Conservation (phyloP, 2,113 vertebrate species). For the Psammodynastes pulverulentus region DNA sequence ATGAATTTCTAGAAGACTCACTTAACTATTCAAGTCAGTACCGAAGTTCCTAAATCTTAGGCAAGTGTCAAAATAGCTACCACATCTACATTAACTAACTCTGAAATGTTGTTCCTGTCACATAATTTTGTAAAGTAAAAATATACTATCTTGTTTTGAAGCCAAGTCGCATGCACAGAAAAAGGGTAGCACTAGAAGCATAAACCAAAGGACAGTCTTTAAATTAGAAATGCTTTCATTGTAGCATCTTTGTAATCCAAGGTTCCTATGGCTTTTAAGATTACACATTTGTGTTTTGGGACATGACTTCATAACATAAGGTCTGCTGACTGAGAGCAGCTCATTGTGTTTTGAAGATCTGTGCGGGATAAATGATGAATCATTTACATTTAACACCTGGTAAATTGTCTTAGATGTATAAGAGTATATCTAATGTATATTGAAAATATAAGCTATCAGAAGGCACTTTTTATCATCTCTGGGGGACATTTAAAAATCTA, state of each 20-base stretch:
- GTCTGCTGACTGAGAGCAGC: neutral
- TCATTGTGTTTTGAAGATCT: neutral
- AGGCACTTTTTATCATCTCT: neutral
- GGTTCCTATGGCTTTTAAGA: neutral
- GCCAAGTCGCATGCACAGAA: constrained; percentile 39
- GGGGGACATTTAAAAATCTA: neutral
- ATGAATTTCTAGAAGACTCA: constrained; percentile 30
- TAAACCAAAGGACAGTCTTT: constrained; percentile 41
- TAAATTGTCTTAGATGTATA: neutral
- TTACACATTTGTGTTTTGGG: neutral
- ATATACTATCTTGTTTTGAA: constrained; percentile 37
- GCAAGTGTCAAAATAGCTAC: constrained; percentile 55
- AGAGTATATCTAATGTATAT: neutral
- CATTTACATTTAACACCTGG: neutral
- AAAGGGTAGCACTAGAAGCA: constrained; percentile 24
- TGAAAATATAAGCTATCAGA: neutral
- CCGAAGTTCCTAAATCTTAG: constrained; percentile 58
- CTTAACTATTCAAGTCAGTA: constrained; percentile 58
- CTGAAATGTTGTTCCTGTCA: constrained; percentile 50
- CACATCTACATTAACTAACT: constrained; percentile 62
- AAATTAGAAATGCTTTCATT: constrained; percentile 31
- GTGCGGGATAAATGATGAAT: neutral
- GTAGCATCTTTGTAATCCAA: constrained; percentile 35
- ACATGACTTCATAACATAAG: neutral
- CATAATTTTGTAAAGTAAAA: constrained; percentile 53